Percentiles rank a stretch among this genome's conserved stretches.
These are phyloP conservation scores for Diadegma fenestrale DNA, from an alignment of 2,888 invertebrate genomes.

Conservation along the genomic window DNA sequence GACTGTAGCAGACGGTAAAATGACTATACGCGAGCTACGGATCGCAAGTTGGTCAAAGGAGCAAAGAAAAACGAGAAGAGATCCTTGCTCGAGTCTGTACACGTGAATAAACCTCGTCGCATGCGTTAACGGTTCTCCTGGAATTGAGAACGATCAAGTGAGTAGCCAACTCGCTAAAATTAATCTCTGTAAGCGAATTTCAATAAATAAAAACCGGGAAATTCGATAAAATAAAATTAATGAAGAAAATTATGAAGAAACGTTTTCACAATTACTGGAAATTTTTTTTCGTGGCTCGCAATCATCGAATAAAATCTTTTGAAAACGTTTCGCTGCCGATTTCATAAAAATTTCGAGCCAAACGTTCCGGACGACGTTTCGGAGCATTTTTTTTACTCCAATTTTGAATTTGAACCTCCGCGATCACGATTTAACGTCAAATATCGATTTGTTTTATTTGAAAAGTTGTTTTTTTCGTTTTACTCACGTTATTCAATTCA, in stretches of 20 bases:
- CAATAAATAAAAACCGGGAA: not conserved
- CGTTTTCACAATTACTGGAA: not conserved
- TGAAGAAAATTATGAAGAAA: not conserved
- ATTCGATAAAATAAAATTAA: not conserved
- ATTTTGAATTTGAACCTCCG: too few relatives aligned
- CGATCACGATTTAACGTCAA: too few relatives aligned
- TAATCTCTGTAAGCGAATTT: not conserved
- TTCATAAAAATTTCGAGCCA: not conserved
- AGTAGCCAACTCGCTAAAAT: constrained; percentile 10
- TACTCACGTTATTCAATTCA: not conserved
- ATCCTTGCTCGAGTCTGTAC: constrained; percentile 24
- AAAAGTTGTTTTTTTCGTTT: not conserved
- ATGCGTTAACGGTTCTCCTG: constrained; percentile 43
- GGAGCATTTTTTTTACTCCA: too few relatives aligned
- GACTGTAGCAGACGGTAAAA: constrained; percentile 17
- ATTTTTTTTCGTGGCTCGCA: not conserved
- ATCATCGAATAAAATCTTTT: not conserved
- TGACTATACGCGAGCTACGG: constrained; percentile 33
- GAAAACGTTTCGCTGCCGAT: not conserved
- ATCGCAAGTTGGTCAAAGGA: constrained; percentile 39
- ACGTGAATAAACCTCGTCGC: not conserved
- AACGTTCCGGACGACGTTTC: not conserved
- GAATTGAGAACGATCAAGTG: constrained; percentile 49
- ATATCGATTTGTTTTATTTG: not conserved
- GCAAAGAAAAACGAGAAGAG: constrained; percentile 18